Base-by-base conservation (phyloP, 2,888 invertebrate genomes). In the Drosophila mulleri region DNA sequence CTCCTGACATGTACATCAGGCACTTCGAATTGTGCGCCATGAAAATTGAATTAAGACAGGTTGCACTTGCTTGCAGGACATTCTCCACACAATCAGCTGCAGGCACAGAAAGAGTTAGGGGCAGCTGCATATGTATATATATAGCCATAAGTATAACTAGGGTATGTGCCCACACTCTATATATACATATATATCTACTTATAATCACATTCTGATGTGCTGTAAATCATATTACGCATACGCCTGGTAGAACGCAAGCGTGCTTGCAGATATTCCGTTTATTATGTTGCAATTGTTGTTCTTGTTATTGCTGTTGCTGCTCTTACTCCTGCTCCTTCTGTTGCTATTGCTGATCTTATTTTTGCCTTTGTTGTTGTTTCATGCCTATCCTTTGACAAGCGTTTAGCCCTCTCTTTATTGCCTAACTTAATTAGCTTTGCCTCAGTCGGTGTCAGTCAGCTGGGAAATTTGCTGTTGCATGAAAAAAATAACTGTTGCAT, bases 141-240 rank as follows among this genome's bases (percentile, higher is more conserved):
- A 29, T 29, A 8, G 32, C n/a, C 9, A 7, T 3, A 42, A 12
- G 20, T 29, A 9, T 42, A 35, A 29, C n/a, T 42, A 16, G n/a
- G 16, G 8, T 45, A 54, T 32, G 23, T 16, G 37, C 23, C 16
- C 11, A 53, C 23, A 37, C 23, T 20, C 29, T 29, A 29, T 8
- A 26, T 5, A 16, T 52, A 32, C 11, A 20, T 41, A 45, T 41
- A 45, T 37, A 2, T 52, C 41, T 59, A 18, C 16, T 65, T 50
- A 75, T 88, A 87, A 89, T 87, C 77, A 85, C 73, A 80, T 73
- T 85, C 44, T 77, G 67, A 86, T 85, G 67, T 70, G 74, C 78
- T 75, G 72, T 72, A 83, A 90, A 87, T 87, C 73, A 86, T 68
- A 90, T 87, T 87, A 87, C 72, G 72, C 72, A 77, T 86, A 83